A percentile compares a stretch with the other conserved stretches of the same genome.
These are phyloP conservation scores for Gryllus longicercus DNA, from an alignment of 2,888 invertebrate genomes.

Conservation along the genomic window DNA sequence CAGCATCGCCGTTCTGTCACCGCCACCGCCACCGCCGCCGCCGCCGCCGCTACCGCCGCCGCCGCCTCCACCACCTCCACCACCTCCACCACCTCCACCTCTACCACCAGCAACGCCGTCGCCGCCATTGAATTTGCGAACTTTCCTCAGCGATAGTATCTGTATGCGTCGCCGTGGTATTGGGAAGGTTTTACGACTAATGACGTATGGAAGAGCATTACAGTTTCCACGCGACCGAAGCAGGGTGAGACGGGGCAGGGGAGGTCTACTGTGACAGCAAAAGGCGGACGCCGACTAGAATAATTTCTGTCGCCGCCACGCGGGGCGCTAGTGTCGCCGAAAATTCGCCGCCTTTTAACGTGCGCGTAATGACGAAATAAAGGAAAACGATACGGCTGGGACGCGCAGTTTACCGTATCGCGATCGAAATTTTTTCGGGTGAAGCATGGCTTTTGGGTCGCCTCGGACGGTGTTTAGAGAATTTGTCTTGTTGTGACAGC, in stretches of 20 bases:
- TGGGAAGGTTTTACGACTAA: slow-evolving; percentile 3
- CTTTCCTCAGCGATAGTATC: background rate
- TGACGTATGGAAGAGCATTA: background rate
- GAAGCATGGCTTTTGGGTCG: background rate
- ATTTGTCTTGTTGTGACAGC: slow-evolving; percentile 10
- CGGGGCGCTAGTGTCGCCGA: background rate
- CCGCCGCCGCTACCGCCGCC: too few relatives aligned
- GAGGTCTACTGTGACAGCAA: too few relatives aligned
- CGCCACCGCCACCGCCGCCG: too few relatives aligned
- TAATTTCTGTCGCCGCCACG: background rate
- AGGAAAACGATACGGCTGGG: background rate
- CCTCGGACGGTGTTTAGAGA: background rate
- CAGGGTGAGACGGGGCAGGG: too few relatives aligned
- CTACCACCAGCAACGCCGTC: background rate
- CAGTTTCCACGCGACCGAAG: background rate
- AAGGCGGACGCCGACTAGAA: background rate
- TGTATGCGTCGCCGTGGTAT: background rate
- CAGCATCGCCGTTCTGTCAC: too few relatives aligned
- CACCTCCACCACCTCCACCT: too few relatives aligned
- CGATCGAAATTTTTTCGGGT: background rate
- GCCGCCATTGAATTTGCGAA: background rate
- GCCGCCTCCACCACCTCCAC: too few relatives aligned
- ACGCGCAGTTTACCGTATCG: background rate
- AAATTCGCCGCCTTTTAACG: background rate
- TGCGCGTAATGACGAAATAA: background rate